Conservation (phyloP, 2,113 vertebrate genomes). For the Dipodomys stephensi region DNA sequence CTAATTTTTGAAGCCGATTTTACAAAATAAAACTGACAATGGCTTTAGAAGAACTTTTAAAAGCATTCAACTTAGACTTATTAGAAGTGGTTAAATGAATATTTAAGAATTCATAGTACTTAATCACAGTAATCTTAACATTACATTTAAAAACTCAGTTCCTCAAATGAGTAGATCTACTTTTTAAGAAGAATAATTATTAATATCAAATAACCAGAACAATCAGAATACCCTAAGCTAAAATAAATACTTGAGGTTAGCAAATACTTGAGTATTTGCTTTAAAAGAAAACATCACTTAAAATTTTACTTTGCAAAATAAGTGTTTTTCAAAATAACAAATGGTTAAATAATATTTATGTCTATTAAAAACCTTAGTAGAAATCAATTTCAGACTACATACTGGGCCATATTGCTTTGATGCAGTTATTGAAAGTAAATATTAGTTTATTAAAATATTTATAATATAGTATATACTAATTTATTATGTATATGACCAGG, state of each 20-base stretch:
- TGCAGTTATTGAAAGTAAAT: conserved; percentile 52
- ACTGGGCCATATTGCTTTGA: background rate
- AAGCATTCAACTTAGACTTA: conserved; percentile 57
- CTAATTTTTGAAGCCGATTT: conserved; percentile 76
- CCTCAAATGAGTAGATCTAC: conserved; percentile 35
- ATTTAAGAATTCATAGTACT: conserved; percentile 68
- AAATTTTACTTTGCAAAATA: background rate
- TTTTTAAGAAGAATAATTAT: conserved; percentile 55
- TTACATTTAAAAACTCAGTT: conserved; percentile 58
- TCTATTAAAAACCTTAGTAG: background rate
- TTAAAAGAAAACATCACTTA: conserved; percentile 13
- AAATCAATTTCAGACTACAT: conserved; percentile 48
- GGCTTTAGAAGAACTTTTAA: conserved; percentile 68
- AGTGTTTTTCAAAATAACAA: conserved; percentile 19
- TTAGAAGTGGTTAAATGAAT: conserved; percentile 69
- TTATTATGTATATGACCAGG: background rate
- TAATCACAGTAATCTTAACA: conserved; percentile 69
- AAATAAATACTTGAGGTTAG: conserved; percentile 38
- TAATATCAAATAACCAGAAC: conserved; percentile 61
- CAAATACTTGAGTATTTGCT: conserved; percentile 51
- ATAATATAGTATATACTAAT: conserved; percentile 16
- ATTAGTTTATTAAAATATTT: conserved; percentile 55
- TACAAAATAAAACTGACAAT: conserved; percentile 72
- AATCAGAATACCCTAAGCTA: conserved; percentile 46
- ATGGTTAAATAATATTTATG: conserved; percentile 23